Conservation (phyloP, 37 sponge, comb jelly and placozoan genomes). For the Chondrosia reniformis region DNA sequence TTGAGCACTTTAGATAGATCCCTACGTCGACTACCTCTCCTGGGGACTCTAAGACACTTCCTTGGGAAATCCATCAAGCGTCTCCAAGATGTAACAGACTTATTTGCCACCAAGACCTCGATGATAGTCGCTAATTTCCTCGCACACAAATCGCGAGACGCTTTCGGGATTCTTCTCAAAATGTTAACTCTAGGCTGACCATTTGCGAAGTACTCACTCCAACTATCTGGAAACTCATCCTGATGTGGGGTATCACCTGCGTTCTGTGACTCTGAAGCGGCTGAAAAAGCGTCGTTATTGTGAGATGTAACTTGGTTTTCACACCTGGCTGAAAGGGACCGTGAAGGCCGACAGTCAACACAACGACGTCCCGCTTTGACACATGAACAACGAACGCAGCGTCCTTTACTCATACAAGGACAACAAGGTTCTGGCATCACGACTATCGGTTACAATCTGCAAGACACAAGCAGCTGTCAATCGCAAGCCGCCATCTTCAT, state of each 20-base stretch:
- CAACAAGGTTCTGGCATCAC: constrained; percentile 8
- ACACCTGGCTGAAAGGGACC: background rate
- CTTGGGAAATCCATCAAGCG: background rate
- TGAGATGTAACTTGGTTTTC: background rate
- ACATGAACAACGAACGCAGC: background rate
- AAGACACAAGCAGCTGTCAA: too few relatives aligned
- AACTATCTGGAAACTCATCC: background rate
- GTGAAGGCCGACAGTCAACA: constrained; percentile 15
- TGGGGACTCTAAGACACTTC: background rate
- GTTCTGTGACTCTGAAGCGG: background rate
- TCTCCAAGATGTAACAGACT: background rate
- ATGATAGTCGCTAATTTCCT: constrained; percentile 9
- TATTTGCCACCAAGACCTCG: background rate
- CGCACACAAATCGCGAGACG: background rate
- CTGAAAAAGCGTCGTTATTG: background rate
- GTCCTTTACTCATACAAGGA: constrained; percentile 12
- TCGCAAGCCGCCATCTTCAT: too few relatives aligned
- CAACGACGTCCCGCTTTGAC: background rate
- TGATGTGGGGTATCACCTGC: background rate
- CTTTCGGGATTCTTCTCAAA: background rate
- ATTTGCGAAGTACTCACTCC: background rate
- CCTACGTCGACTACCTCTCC: background rate
- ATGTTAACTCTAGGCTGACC: background rate
- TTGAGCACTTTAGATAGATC: background rate
- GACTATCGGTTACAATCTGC: too few relatives aligned